Evolutionary conservation across 1,140 invertebrate genomes (phyloP).

Genomic region (Ptiloglossa arizonensis): DNA sequence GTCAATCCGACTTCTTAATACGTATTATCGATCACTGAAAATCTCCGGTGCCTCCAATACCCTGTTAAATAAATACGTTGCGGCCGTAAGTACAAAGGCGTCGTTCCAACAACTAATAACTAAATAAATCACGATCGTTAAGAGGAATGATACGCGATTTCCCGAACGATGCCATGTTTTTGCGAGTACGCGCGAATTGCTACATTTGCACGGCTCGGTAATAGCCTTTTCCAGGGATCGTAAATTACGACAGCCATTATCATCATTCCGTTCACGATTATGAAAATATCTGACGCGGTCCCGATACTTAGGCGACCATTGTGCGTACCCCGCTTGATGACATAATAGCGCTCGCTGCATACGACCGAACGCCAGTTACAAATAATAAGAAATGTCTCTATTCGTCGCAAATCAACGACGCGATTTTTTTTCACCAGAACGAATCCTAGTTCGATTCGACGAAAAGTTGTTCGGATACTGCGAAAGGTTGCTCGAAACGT

Average conservation of each 20-base stretch:
- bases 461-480: too few relatives aligned
- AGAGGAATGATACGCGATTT: conserved; percentile 23
- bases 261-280: conserved; percentile 61
- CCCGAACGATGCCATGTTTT: conserved; percentile 35
- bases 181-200: conserved; percentile 30
- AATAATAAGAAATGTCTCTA: conserved; percentile 60
- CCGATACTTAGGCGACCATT: conserved; percentile 49
- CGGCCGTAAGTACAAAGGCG: too few relatives aligned
- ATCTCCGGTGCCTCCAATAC: too few relatives aligned
- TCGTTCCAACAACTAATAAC: not conserved
- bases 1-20: too few relatives aligned
- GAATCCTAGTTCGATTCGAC: conserved; percentile 1
- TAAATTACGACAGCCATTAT: conserved; percentile 56
- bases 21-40: not conserved
- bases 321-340: conserved; percentile 57
- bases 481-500: too few relatives aligned
- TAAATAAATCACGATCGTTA: not conserved
- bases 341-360: conserved; percentile 43
- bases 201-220: conserved; percentile 39
- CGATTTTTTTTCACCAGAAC: not conserved
- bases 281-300: conserved; percentile 49
- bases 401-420: not conserved
- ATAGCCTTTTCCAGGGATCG: conserved; percentile 50
- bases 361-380: conserved; percentile 30
- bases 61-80: not conserved